A percentile compares a stretch with the other conserved stretches of the same genome.
Evolutionary conservation across 2,888 invertebrate genomes (phyloP).

Genomic region (Zygothrica quintamaculata): DNA sequence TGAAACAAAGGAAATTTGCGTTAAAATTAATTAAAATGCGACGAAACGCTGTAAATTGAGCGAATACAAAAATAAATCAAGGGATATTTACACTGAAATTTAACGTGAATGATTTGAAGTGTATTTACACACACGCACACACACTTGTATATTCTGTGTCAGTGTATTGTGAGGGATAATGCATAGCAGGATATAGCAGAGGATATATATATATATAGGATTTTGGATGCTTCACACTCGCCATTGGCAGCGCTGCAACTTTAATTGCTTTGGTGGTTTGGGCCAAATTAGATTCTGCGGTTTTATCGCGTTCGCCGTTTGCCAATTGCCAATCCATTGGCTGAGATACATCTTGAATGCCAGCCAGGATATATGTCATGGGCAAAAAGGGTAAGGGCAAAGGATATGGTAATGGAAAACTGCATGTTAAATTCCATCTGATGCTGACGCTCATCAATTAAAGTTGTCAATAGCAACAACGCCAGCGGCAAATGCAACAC

Average conservation of each 20-base stretch:
- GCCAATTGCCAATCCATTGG: slow-evolving; percentile 27
- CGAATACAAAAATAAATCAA: slow-evolving; percentile 44
- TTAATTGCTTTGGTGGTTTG: slow-evolving; percentile 81
- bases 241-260: slow-evolving; percentile 69
- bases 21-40: slow-evolving; percentile 53
- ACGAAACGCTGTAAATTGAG: slow-evolving; percentile 31
- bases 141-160: too few relatives aligned
- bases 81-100: slow-evolving; percentile 26
- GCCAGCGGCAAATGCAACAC: slow-evolving; percentile 2
- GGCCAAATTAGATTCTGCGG: slow-evolving; percentile 76
- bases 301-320: slow-evolving; percentile 66
- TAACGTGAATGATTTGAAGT: slow-evolving; percentile 9
- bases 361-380: neutral
- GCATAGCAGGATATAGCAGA: too few relatives aligned
- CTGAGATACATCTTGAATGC: slow-evolving; percentile 27
- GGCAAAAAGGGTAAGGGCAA: neutral
- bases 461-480: slow-evolving; percentile 47
- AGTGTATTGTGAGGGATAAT: neutral
- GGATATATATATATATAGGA: too few relatives aligned
- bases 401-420: slow-evolving; percentile 7
- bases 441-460: slow-evolving; percentile 64
- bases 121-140: slow-evolving; percentile 22
- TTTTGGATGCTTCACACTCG: slow-evolving; percentile 43
- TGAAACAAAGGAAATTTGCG: slow-evolving; percentile 5
- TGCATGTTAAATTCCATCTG: slow-evolving; percentile 46